Evolutionary conservation across 2,113 vertebrate genomes (phyloP), one percentile per base, ranked within the genome.

Genomic region (Nansenia antarctica): DNA sequence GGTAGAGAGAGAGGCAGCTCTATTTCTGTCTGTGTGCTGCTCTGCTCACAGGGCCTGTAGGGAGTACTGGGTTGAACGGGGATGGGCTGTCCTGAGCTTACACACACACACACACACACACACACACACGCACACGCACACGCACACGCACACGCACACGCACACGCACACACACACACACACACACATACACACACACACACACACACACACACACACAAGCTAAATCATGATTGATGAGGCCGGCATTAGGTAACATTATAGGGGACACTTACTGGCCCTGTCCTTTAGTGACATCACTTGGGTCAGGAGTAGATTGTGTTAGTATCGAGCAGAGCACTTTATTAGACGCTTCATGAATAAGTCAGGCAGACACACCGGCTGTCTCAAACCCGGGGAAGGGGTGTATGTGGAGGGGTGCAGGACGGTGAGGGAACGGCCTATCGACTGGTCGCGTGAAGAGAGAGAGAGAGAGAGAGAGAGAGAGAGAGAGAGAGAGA

Each of bases 181-280:
- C 52, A 37, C 27, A 49, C 63, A 67, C 52, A 58, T 26, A 58
- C 54, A 58, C 79, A 83, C 85, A 89, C 82, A 70, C 82, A 82
- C 89, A 81, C 67, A 24, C 35, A 20, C 27, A 83, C 82, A 75
- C 86, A 85, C 80, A 74, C 82, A 27, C 30, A n/a, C 86, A 88
- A 85, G 86, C 80, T 87, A 92, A 91, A 94, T 92, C 90, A 92
- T 93, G 95, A 95, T 93, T 91, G 94, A 96, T 94, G 94, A 94
- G 87, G 82, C 89, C 70, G 74, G 88, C 91, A 93, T 93, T 90
- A 93, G 90, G 90, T 94, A 95, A 95, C 92, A 90, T 87, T 93
- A 93, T 90, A 92, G 88, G 90, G 89, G 90, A 91, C 90, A 91
- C 86, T 92, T 90, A 92, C 88, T 85, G 82, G 82, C 82, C 89